A percentile compares a stretch with the other conserved stretches of the same genome.
phyloP scores from a whole-genome alignment of 1,140 invertebrate genomes.

The Brachionus sp. region DNA sequence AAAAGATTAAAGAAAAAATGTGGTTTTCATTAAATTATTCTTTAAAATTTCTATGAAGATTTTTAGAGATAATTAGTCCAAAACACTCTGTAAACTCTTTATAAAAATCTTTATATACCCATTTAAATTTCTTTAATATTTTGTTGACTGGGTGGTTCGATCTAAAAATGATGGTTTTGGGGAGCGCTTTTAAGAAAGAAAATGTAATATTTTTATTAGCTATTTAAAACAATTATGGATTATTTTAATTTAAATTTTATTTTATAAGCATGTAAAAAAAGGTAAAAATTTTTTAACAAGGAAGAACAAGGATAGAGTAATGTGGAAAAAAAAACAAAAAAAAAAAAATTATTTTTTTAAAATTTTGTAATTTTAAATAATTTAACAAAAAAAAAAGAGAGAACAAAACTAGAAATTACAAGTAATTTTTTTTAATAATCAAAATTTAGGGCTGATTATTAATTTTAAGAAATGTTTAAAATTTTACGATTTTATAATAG shows the following conservation, averaged over 20 bases:
- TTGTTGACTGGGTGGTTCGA: too few relatives aligned
- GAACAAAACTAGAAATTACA: neutral
- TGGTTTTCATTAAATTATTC: too few relatives aligned
- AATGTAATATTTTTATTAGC: too few relatives aligned
- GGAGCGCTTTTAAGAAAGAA: too few relatives aligned
- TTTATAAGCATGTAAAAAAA: neutral
- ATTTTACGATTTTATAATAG: neutral
- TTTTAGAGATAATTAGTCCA: too few relatives aligned
- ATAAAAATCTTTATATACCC: too few relatives aligned
- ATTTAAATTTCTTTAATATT: too few relatives aligned
- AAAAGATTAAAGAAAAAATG: too few relatives aligned
- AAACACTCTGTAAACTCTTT: too few relatives aligned
- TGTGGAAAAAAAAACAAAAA: neutral
- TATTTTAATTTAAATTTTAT: neutral
- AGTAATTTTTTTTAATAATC: neutral
- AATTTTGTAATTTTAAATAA: neutral
- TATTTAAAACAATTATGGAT: neutral
- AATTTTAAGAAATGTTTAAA: neutral
- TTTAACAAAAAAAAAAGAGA: neutral
- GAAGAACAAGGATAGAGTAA: neutral
- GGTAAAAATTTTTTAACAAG: slow-evolving; percentile 22
- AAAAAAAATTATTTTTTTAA: neutral
- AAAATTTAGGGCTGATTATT: neutral
- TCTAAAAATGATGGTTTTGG: too few relatives aligned
- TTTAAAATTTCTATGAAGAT: too few relatives aligned